phyloP scores from a whole-genome alignment of 2,113 vertebrate genomes.

The Chunga burmeisteri region DNA sequence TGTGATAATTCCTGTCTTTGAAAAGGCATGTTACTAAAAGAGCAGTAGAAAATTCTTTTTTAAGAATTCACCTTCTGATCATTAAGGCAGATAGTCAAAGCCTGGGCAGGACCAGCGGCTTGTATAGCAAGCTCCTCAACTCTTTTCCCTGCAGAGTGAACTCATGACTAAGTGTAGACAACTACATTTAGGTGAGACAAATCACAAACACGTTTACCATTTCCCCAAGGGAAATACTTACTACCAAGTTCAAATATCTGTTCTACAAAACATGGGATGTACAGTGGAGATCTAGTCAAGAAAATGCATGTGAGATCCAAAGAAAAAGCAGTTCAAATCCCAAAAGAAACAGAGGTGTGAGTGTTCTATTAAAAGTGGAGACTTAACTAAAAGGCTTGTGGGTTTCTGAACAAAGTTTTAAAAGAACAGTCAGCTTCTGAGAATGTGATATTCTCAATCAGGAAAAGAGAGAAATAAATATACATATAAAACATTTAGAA shows the following conservation, averaged over 20 bases:
- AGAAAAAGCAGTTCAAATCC: background rate
- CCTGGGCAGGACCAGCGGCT: background rate
- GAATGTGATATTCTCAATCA: background rate
- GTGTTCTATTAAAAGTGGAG: background rate
- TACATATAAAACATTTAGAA: background rate
- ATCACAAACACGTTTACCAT: background rate
- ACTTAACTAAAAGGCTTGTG: background rate
- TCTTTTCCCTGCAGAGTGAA: background rate
- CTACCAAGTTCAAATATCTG: background rate
- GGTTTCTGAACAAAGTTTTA: background rate
- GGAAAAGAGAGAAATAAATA: background rate
- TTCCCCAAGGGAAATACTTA: background rate
- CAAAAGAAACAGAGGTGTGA: rapidly evolving
- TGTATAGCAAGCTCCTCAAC: background rate
- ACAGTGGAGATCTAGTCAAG: background rate
- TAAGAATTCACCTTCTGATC: background rate
- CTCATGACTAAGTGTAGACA: background rate
- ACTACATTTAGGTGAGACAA: background rate
- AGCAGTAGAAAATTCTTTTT: background rate
- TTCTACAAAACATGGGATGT: background rate
- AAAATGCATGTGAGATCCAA: background rate
- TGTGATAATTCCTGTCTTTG: background rate
- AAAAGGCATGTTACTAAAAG: background rate
- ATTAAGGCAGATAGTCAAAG: background rate
- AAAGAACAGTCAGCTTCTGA: background rate